Evolutionary conservation across 1,140 invertebrate genomes (phyloP), one percentile per base, ranked within the genome.

Genomic region (Formica exsecta): DNA sequence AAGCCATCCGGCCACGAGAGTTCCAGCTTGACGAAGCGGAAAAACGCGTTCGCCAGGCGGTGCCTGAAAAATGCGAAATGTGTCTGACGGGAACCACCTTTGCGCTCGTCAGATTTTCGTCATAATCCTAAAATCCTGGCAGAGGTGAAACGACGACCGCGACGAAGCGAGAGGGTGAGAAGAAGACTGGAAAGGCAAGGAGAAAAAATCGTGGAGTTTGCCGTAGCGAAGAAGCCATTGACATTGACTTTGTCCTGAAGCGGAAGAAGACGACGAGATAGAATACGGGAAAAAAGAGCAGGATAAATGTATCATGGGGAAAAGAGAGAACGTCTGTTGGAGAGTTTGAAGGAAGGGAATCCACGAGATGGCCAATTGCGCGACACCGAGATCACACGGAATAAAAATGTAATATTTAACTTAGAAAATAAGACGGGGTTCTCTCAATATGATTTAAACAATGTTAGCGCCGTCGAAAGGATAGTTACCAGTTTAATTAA

Each of bases 201-300:
- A 57, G 16, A 16, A 80, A 71, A 80, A 80, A 80, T 16, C 22
- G 22, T 13, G 25, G 48, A 19, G 48, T 65, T 71, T 38, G 65
- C 9, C 38, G 65, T 11, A 11, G 13, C 19, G 36, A 70, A 57
- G 65, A 29, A 86, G 51, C 51, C 87, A 88, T 85, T 88, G 87
- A 88, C 87, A 88, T 88, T 88, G 87, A 88, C 87, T 88, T 87
- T 88, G 62, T 61, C 29, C 57, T 44, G 54, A 25, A 80, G 29
- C 44, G 44, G 32, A 54, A 65, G 41, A 8, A 38, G 22, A 71
- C 11, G n/a, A 1, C 8, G 64, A 44, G 9, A 13, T 7, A 29
- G 38, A n/a, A 38, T 25, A 19, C 9, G n/a, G 9, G 9, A 5
- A 19, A n/a, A 48, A 54, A 32, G 32, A 61, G 54, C 16, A 61